Base-by-base conservation (phyloP, 2,888 invertebrate species). In the Drosophila affinis region DNA sequence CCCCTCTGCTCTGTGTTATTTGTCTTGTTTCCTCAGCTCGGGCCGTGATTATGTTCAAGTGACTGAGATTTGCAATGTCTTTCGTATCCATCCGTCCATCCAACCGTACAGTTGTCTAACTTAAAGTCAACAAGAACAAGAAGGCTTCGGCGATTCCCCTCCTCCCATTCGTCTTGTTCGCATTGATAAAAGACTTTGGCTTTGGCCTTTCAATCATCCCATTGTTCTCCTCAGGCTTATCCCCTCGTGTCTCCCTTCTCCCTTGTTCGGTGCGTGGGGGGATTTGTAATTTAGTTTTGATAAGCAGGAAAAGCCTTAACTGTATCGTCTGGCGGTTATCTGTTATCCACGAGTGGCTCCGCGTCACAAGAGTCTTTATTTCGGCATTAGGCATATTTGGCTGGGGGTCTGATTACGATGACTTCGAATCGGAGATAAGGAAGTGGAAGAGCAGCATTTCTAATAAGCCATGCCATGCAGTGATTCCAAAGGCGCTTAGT, bases 251-350 rank as follows among this genome's bases (percentile, higher is more conserved):
- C 34, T 34, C 18, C 32, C 14, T 18, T 6, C 14, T 10, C 17
- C 49, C 10, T 48, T 39, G 59, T 49, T 34, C 46, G 21, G 29
- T n/a, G 32, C 29, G 49, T 49, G 10, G 68, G 58, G 49, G 85
- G 88, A 85, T 85, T 89, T 89, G 88, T 87, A 85, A 85, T 84
- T 85, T 76, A 79, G 81, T 74, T 89, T 85, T 85, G 85, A 85
- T 85, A 84, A 73, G 63, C 61, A 48, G 27, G 32, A 48, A 21
- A 48, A 39, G 75, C 72, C 64, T 81, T 68, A 75, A 84, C 72
- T 78, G 75, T 73, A 79, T 79, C 62, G 73, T 49, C 44, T 62
- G 53, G 62, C 63, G 62, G 56, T 63, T 76, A 54, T 48, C 56
- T 49, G 51, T 59, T 56, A 70, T 67, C 65, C 69, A 68, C 53